phyloP scores from a whole-genome alignment of 2,888 invertebrate species.

The Drosophila mimetica region DNA sequence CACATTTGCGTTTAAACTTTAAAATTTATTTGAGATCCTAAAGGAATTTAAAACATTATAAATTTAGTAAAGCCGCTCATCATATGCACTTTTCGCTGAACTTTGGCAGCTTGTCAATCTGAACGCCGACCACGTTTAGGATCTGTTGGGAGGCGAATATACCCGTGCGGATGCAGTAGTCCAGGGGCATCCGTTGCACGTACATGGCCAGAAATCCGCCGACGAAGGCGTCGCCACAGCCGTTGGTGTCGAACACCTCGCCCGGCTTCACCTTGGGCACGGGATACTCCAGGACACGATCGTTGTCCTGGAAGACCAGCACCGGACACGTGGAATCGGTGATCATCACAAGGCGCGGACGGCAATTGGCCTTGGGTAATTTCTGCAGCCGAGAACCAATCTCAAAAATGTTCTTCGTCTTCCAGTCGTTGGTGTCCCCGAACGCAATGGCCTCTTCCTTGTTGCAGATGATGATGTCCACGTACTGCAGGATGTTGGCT shows the following conservation, averaged over 20 bases:
- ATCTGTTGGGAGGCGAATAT: constrained; percentile 66
- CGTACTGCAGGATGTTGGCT: constrained; percentile 38
- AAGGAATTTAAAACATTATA: background rate
- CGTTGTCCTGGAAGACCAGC: constrained; percentile 58
- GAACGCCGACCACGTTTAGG: constrained; percentile 49
- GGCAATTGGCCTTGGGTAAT: constrained; percentile 49
- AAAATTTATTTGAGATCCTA: constrained; percentile 5
- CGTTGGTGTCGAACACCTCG: constrained; percentile 60
- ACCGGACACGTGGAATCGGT: constrained; percentile 61
- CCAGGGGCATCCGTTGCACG: constrained; percentile 65
- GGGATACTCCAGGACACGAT: constrained; percentile 54
- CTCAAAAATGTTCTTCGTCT: constrained; percentile 55
- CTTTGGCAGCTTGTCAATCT: constrained; percentile 55
- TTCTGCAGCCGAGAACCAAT: constrained; percentile 54
- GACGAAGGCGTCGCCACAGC: constrained; percentile 69
- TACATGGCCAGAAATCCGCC: constrained; percentile 68
- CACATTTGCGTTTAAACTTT: background rate
- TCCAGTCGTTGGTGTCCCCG: constrained; percentile 46
- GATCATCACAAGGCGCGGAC: constrained; percentile 51
- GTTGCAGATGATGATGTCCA: constrained; percentile 64
- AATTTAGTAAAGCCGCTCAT: no score
- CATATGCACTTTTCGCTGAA: constrained; percentile 56
- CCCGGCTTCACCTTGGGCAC: constrained; percentile 52
- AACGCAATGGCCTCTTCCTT: constrained; percentile 63
- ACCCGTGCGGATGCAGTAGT: constrained; percentile 68